Percentiles rank a stretch among this genome's conserved stretches.
phyloP scores from a whole-genome alignment of 2,888 invertebrate genomes.

The Pheosia tremula region DNA sequence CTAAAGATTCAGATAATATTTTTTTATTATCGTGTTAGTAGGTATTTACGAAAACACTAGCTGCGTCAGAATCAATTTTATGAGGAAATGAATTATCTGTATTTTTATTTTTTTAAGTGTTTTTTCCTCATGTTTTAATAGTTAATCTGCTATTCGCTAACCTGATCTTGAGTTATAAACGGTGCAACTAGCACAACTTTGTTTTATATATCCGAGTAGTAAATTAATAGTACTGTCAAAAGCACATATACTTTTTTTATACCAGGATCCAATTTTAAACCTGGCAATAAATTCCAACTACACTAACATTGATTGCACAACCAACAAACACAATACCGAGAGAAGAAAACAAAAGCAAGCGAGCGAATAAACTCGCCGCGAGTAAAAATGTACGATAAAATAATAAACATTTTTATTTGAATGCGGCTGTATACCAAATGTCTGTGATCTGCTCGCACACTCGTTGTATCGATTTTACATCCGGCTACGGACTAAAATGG shows the following conservation, averaged over 20 bases:
- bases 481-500: constrained; percentile 69
- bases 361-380: constrained; percentile 9
- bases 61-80: too few relatives aligned
- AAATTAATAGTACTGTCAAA: too few relatives aligned
- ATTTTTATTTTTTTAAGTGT: too few relatives aligned
- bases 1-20: too few relatives aligned
- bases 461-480: constrained; percentile 79
- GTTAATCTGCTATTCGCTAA: too few relatives aligned
- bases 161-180: too few relatives aligned
- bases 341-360: constrained; percentile 31
- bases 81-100: too few relatives aligned
- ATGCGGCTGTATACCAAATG: constrained; percentile 52
- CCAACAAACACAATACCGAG: constrained; percentile 16
- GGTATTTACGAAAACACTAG: too few relatives aligned
- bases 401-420: constrained; percentile 54
- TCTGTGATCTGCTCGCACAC: constrained; percentile 68
- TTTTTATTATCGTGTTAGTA: too few relatives aligned
- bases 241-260: neutral
- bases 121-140: too few relatives aligned
- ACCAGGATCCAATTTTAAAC: neutral
- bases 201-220: too few relatives aligned
- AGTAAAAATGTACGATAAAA: constrained; percentile 25
- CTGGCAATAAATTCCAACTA: neutral
- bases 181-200: too few relatives aligned
- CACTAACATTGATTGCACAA: constrained; percentile 13